A percentile compares a stretch with the other conserved stretches of the same genome.
These are phyloP conservation scores for Oenanthe oenanthe DNA, from an alignment of 2,113 vertebrate genomes.

Conservation along the genomic window DNA sequence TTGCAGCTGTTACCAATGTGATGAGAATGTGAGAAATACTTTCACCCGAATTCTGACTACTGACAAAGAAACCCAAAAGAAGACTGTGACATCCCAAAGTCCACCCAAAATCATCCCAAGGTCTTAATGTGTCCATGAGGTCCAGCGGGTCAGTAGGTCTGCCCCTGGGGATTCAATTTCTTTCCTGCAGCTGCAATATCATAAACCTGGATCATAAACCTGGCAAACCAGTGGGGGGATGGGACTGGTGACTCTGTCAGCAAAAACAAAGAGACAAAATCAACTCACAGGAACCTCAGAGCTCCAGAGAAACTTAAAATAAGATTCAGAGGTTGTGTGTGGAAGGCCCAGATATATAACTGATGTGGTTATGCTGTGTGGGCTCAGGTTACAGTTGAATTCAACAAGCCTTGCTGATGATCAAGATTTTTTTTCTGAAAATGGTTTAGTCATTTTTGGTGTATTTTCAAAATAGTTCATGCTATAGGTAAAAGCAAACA, in stretches of 20 bases:
- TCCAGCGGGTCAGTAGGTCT: not conserved
- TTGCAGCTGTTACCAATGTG: not conserved
- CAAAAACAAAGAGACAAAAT: not conserved
- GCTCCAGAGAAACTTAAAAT: not conserved
- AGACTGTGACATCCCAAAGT: not conserved
- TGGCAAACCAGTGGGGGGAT: not conserved
- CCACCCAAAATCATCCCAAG: not conserved
- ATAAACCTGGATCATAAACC: not conserved
- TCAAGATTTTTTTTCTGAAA: not conserved
- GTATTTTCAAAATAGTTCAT: not conserved
- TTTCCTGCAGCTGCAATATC: not conserved
- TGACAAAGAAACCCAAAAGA: not conserved
- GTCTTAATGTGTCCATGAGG: not conserved
- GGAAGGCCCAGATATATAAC: not conserved
- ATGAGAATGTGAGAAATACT: not conserved
- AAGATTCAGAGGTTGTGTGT: not conserved
- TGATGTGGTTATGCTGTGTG: not conserved
- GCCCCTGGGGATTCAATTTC: not conserved
- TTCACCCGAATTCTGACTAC: not conserved
- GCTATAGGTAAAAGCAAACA: not conserved
- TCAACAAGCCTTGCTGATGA: not conserved
- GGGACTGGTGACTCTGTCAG: not conserved
- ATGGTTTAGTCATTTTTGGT: accelerated
- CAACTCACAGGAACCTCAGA: not conserved
- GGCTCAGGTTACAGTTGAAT: not conserved